Evolutionary conservation across 2,113 vertebrate genomes (phyloP).

Genomic region (Xenopus borealis): DNA sequence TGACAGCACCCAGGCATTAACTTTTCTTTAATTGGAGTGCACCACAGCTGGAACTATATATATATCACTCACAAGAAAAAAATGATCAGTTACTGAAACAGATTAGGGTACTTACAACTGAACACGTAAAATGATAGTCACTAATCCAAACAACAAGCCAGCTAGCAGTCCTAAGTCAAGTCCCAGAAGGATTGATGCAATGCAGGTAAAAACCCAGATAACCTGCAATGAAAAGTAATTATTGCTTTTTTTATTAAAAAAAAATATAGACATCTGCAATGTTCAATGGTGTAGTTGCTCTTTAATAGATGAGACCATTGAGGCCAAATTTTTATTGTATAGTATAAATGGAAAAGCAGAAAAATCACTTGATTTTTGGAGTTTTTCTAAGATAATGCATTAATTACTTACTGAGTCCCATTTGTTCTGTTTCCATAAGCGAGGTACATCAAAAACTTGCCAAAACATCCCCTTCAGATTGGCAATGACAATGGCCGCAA

Average conservation of each 20-base stretch:
- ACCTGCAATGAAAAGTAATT: slow-evolving; percentile 54
- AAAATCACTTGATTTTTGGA: too few species aligned
- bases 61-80: too few species aligned
- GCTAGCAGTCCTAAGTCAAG: slow-evolving; percentile 79
- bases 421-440: slow-evolving; percentile 80
- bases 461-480: slow-evolving; percentile 90
- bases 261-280: too few species aligned
- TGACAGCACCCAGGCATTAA: too few species aligned
- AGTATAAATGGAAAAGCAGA: too few species aligned
- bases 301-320: too few species aligned
- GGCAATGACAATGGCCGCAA: slow-evolving; percentile 81
- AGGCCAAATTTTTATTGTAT: too few species aligned
- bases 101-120: slow-evolving; percentile 78
- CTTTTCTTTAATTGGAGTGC: too few species aligned
- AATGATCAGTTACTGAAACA: too few species aligned
- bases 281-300: too few species aligned
- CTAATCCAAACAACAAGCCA: slow-evolving; percentile 80
- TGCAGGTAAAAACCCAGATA: slow-evolving; percentile 82
- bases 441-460: slow-evolving; percentile 77
- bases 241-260: too few species aligned
- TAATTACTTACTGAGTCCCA: slow-evolving; percentile 75
- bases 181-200: slow-evolving; percentile 74
- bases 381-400: background rate
- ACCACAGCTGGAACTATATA: too few species aligned
- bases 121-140: slow-evolving; percentile 78